These are phyloP conservation scores for Parauchenoglanis punctatus DNA, from an alignment of 2,797 vertebrate genomes.

Conservation along the genomic window DNA sequence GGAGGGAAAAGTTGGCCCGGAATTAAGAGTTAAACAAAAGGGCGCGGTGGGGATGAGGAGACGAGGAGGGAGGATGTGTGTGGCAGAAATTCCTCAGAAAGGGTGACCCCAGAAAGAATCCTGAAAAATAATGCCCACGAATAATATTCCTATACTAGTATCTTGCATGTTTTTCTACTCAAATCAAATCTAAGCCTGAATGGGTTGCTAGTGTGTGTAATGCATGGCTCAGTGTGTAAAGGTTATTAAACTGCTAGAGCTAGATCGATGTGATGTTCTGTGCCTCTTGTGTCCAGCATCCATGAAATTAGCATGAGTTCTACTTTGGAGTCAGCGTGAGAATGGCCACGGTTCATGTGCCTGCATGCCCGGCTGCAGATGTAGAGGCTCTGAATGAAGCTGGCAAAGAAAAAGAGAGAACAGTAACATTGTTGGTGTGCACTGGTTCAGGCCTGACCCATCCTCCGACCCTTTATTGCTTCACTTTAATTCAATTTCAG, in stretches of 20 bases:
- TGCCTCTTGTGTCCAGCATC: constrained; percentile 27
- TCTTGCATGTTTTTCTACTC: constrained; percentile 27
- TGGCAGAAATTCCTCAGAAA: constrained; percentile 9
- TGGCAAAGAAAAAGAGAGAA: not conserved
- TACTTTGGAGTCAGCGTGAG: constrained; percentile 64
- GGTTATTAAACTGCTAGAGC: constrained; percentile 50
- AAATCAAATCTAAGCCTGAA: constrained; percentile 57
- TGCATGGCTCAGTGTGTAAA: constrained; percentile 50
- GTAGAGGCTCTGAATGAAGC: constrained; percentile 2
- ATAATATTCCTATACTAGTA: not conserved
- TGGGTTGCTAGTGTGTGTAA: constrained; percentile 30
- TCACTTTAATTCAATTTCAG: constrained; percentile 46
- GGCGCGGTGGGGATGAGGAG: not conserved
- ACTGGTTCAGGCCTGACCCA: not conserved
- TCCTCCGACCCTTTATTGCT: constrained; percentile 41
- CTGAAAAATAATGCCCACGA: not conserved
- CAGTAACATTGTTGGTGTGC: not conserved
- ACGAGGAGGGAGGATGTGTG: constrained; percentile 1
- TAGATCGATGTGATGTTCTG: constrained; percentile 54
- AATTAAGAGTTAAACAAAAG: constrained; percentile 36
- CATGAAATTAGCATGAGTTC: constrained; percentile 64
- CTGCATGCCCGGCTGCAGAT: constrained; percentile 14
- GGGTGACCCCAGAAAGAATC: too few species aligned
- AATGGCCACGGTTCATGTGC: constrained; percentile 40
- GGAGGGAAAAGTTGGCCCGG: constrained; percentile 33